Evolutionary conservation across 2,888 invertebrate species (phyloP), one percentile per base, ranked within the genome.

Genomic region (Spisula subtruncata): DNA sequence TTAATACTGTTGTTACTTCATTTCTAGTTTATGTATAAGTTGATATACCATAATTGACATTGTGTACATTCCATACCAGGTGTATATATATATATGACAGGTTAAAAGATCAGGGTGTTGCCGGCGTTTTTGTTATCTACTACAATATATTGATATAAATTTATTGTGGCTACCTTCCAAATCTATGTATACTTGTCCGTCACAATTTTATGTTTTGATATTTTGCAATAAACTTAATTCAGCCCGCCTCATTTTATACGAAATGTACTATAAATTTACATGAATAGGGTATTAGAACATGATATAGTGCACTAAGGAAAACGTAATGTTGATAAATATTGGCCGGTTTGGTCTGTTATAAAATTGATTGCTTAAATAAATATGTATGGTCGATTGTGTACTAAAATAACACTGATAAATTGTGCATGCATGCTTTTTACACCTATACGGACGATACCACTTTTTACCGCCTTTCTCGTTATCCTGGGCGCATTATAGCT

Each of bases 141-240:
- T 32, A 75, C 35, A 75, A 1, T 18, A 32, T 75, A 75, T 32
- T 32, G 32, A 16, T 66, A 25, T 16, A 75, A 75, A 18, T 25
- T 35, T 71, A 14, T 75, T 32, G 25, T 75, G 75, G 75, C 75
- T 75, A 32, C 32, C 32, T 75, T 75, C 75, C 75, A 75, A 75
- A 29, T 75, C 32, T 5, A 6, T 32, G 32, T 32, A 75, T 16
- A 35, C 60, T n/a, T 12, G n/a, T 66, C n/a, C 20, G n/a, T 66
- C 35, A 75, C 6, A 75, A 41, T 41, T 35, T 75, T 32, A 75
- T 18, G 25, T 75, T 35, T 75, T 75, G 75, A 75, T 35, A 35
- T 75, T 75, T 75, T 75, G 75, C 35, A 75, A 75, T 75, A 32
- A 18, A 35, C 8, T 32, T 66, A 25, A 66, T 66, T n/a, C 60